Percentiles rank a stretch among this genome's conserved stretches.
Conservation (phyloP, 92 coral and sea anemone species). For the Porites divaricata region DNA sequence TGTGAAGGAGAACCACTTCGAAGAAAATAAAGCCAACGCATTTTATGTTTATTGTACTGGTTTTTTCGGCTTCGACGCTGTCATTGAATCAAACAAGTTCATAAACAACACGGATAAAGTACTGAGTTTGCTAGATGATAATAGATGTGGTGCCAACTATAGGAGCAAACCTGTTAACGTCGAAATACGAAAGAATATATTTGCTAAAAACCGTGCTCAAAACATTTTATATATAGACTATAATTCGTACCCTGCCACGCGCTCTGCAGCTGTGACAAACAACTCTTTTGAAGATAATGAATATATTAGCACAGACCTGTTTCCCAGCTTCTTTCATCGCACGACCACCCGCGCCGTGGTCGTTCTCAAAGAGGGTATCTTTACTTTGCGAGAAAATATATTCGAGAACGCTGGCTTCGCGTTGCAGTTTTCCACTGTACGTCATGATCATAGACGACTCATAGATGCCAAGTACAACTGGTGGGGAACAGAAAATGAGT, state of each 20-base stretch:
- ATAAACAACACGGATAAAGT: constrained; percentile 51
- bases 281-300: constrained; percentile 56
- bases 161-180: constrained; percentile 36
- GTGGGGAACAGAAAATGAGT: constrained; percentile 74
- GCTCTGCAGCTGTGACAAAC: constrained; percentile 28
- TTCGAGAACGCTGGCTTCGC: constrained; percentile 40
- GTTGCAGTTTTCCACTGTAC: constrained; percentile 45
- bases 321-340: constrained; percentile 52
- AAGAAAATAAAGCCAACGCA: constrained; percentile 38
- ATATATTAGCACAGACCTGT: constrained; percentile 16
- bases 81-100: constrained; percentile 50
- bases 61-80: constrained; percentile 28
- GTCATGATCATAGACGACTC: constrained; percentile 1
- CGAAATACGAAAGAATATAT: constrained; percentile 32
- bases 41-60: constrained; percentile 42
- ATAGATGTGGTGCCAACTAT: background rate
- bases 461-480: constrained; percentile 69
- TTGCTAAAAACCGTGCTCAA: constrained; percentile 55
- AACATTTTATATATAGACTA: constrained; percentile 55
- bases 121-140: constrained; percentile 28
- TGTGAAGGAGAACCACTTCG: constrained; percentile 39
- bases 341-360: constrained; percentile 43
- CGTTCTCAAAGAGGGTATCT: constrained; percentile 61
- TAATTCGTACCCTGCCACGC: constrained; percentile 30
- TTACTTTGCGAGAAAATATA: constrained; percentile 49